These are phyloP conservation scores for Steatocranus sp. DNA, from an alignment of 2,797 vertebrate species.

Conservation along the genomic window DNA sequence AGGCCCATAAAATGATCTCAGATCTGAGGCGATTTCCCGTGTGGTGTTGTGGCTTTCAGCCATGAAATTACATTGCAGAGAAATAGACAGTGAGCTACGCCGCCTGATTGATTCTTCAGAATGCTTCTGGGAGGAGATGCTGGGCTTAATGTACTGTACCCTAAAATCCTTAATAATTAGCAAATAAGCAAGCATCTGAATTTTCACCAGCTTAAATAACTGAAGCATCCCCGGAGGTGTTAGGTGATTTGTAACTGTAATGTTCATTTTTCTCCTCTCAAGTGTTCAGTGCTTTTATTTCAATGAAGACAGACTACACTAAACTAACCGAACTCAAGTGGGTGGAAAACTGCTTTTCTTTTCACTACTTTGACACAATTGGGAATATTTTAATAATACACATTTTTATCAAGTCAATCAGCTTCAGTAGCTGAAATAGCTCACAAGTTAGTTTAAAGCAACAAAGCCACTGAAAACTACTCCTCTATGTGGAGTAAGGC, in stretches of 20 bases:
- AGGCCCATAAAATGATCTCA: constrained; percentile 19
- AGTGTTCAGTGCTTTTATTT: neutral
- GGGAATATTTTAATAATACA: neutral
- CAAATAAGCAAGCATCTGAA: constrained; percentile 16
- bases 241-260: neutral
- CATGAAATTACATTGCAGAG: constrained; percentile 65
- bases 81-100: constrained; percentile 16
- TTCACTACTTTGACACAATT: neutral
- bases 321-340: neutral
- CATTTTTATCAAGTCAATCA: neutral
- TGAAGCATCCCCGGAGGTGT: neutral
- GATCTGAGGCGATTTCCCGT: constrained; percentile 25
- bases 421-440: neutral
- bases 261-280: neutral
- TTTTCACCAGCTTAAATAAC: neutral
- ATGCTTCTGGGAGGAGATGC: neutral
- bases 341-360: neutral
- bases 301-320: neutral
- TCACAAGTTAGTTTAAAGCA: neutral
- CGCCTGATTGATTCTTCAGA: constrained; percentile 10
- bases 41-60: constrained; percentile 46
- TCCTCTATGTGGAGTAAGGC: neutral
- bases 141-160: neutral
- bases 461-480: neutral
- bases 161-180: constrained; percentile 32